These are phyloP conservation scores for Oreamnos americanus DNA, from an alignment of 2,113 vertebrate species.

Conservation along the genomic window DNA sequence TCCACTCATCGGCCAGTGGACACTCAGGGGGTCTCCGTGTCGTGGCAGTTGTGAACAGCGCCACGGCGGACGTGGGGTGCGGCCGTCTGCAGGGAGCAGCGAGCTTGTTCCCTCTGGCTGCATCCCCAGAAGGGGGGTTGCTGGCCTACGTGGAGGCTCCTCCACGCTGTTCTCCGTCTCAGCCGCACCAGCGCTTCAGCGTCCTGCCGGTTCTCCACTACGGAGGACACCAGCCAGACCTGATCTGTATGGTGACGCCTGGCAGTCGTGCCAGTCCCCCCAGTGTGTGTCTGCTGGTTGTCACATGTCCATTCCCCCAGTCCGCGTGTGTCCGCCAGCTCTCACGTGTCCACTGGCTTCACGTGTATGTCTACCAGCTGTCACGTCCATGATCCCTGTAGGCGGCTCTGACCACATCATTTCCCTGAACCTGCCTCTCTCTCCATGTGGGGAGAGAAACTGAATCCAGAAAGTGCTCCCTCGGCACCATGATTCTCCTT, in stretches of 20 bases:
- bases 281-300: not conserved
- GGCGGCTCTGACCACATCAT: accelerated
- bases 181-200: accelerated
- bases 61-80: accelerated
- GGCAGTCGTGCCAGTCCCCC: not conserved
- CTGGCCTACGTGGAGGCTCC: not conserved
- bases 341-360: too few species aligned
- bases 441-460: accelerated
- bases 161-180: accelerated
- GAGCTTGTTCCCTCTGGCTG: accelerated
- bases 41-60: accelerated
- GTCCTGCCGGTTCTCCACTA: accelerated
- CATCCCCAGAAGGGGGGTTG: accelerated
- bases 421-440: not conserved
- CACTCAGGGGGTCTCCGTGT: accelerated
- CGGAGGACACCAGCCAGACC: too few species aligned
- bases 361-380: accelerated
- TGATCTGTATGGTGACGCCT: accelerated
- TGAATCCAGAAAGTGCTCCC: accelerated
- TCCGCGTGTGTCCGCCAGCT: not conserved
- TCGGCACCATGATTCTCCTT: accelerated
- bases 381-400: not conserved
- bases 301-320: too few species aligned
- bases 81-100: accelerated
- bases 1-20: accelerated